Percentiles rank a stretch among this genome's conserved stretches.
phyloP scores from a whole-genome alignment of 1,140 invertebrate genomes.

The Vollenhovia emeryi region DNA sequence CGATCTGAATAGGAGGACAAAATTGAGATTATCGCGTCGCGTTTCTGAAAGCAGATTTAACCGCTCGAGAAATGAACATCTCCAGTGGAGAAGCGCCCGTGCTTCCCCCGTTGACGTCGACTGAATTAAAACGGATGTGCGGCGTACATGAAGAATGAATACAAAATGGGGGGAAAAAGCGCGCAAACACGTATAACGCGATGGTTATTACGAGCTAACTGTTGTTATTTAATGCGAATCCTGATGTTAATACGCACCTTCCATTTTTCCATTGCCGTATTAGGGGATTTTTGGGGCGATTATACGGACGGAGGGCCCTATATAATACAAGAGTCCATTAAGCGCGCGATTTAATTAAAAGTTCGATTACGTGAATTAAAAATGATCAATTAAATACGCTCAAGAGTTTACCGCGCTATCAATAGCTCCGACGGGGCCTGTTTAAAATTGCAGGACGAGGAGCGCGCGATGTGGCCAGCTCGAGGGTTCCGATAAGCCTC shows the following conservation, averaged over 20 bases:
- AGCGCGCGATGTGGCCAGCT: too few relatives aligned
- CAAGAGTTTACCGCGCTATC: background rate
- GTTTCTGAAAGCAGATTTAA: conserved; percentile 53
- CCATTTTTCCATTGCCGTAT: background rate
- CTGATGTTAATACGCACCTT: background rate
- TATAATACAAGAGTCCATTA: conserved; percentile 20
- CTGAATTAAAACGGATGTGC: conserved; percentile 51
- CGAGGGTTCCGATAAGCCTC: background rate
- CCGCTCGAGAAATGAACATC: conserved; percentile 60
- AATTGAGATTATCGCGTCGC: conserved; percentile 62
- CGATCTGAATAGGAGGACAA: conserved; percentile 54
- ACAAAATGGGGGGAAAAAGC: conserved; percentile 9
- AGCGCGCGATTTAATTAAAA: conserved; percentile 31
- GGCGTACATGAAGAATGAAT: conserved; percentile 36
- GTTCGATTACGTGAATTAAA: conserved; percentile 11
- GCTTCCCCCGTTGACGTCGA: conserved; percentile 28
- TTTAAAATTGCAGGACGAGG: background rate
- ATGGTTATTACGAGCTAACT: conserved; percentile 35
- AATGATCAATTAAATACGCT: background rate
- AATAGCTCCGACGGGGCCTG: background rate
- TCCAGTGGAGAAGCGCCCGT: background rate
- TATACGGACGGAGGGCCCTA: background rate
- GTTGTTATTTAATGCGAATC: conserved; percentile 38
- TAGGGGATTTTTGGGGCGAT: conserved; percentile 3
- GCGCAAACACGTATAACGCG: conserved; percentile 22